Evolutionary conservation across 2,888 invertebrate genomes (phyloP).

Genomic region (Plagodis pulveraria): DNA sequence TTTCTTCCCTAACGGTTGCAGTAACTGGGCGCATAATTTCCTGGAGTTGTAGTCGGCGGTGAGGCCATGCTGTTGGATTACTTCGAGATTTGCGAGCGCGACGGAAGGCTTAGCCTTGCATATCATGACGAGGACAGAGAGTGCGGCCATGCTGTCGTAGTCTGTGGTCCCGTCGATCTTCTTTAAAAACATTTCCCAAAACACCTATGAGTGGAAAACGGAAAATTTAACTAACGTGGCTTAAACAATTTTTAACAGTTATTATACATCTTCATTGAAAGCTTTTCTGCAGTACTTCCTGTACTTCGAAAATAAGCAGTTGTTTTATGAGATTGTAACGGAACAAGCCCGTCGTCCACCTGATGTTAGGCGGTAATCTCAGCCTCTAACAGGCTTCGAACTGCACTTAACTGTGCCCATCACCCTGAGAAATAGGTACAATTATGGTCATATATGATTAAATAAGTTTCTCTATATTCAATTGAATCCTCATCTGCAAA

Average conservation of each 20-base stretch:
- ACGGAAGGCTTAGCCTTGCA: slow-evolving; percentile 85
- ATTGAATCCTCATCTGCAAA: too few species aligned
- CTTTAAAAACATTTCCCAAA: slow-evolving; percentile 94
- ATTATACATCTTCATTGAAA: too few species aligned
- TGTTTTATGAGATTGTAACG: too few species aligned
- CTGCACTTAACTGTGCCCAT: too few species aligned
- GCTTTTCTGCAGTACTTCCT: too few species aligned
- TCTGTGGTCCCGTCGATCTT: slow-evolving; percentile 88
- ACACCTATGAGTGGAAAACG: slow-evolving; percentile 76
- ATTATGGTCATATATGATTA: too few species aligned
- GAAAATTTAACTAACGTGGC: not conserved
- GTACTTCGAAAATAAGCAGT: too few species aligned
- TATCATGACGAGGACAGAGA: slow-evolving; percentile 92
- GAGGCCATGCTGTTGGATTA: slow-evolving; percentile 90
- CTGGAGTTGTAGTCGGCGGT: slow-evolving; percentile 77
- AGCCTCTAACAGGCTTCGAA: too few species aligned
- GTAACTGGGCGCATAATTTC: slow-evolving; percentile 65
- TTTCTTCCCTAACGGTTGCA: slow-evolving; percentile 66
- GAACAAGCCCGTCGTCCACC: too few species aligned
- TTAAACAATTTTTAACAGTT: not conserved
- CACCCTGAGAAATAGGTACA: too few species aligned
- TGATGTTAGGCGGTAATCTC: too few species aligned
- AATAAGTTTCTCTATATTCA: too few species aligned
- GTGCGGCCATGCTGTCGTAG: slow-evolving; percentile 89
- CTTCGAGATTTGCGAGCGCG: slow-evolving; percentile 88